Evolutionary conservation across 2,888 invertebrate genomes (phyloP), one percentile per base, ranked within the genome.

Genomic region (Dinocampus coccinellae): DNA sequence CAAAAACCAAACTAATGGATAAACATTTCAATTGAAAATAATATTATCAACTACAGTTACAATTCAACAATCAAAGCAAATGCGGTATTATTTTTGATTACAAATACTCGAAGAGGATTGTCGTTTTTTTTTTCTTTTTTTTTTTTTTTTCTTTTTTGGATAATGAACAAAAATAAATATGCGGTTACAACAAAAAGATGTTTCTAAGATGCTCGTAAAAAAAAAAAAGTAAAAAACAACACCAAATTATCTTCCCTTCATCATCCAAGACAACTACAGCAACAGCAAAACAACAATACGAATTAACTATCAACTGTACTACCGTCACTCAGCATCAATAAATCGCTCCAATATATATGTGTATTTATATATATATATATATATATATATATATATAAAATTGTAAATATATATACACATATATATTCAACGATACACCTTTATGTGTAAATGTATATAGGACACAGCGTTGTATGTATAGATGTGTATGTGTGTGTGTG

Each of bases 401-500:
- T 39, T 26, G 64, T 64, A 13, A 60, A 34, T n/a, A n/a, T n/a
- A n/a, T n/a, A n/a, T n/a, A n/a, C n/a, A 67, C 42, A 29, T 33
- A 22, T 58, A 36, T 60, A 68, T 39, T 52, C 52, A 73, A 62
- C 62, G 57, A 69, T 61, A 69, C 64, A 69, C 64, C 39, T 72
- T 34, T 55, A 68, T 72, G 68, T 60, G 66, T 65, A 74, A 70
- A 70, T 74, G 63, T 70, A 69, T 63, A 67, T 72, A 70, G 47
- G 73, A 57, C 69, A 73, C 67, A 66, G 69, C 69, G 64, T 72
- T 69, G 61, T 67, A 72, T 55, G 71, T 47, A 33, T 67, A 72
- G 67, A 72, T 62, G 29, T 70, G 34, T 52, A 52, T n/a, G 52
- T 58, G 69, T 69, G 47, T 52, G 61, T 16, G 47, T 6, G 65